These are phyloP conservation scores for Euleptes europaea DNA, from an alignment of 2,113 vertebrate species.

Conservation along the genomic window DNA sequence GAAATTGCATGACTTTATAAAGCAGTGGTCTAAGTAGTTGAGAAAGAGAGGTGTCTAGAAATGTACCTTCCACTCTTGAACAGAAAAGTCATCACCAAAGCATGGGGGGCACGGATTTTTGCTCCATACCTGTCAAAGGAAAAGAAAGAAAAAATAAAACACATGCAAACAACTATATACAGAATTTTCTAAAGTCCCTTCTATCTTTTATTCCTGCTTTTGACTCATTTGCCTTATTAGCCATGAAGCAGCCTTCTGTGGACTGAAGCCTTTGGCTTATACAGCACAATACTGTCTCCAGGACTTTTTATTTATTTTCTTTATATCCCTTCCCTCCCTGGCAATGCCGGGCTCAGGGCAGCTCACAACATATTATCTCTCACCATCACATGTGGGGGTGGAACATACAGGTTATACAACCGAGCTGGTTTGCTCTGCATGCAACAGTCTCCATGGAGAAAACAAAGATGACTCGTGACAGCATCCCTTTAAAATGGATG, in stretches of 20 bases:
- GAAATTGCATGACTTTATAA: neutral
- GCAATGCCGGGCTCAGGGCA: too few species aligned
- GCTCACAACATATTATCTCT: too few species aligned
- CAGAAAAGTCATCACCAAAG: constrained; percentile 97
- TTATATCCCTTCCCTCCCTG: too few species aligned
- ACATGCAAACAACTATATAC: rapidly evolving
- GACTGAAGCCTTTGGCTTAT: neutral
- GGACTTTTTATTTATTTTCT: too few species aligned
- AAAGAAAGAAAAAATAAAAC: neutral
- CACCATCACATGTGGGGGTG: neutral
- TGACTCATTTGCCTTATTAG: neutral
- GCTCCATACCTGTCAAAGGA: constrained; percentile 85
- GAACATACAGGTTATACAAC: neutral
- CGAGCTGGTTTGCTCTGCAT: neutral
- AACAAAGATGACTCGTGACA: neutral
- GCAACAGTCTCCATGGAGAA: neutral
- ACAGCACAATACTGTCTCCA: neutral
- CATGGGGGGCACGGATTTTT: constrained; percentile 94
- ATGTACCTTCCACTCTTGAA: constrained; percentile 91
- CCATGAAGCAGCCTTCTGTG: neutral
- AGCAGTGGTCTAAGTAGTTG: neutral
- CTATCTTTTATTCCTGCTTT: neutral
- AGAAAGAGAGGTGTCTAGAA: neutral
- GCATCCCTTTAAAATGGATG: neutral
- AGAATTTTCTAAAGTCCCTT: neutral